Base-by-base conservation (phyloP, 2,113 vertebrate species). In the Eleginops maclovinus region DNA sequence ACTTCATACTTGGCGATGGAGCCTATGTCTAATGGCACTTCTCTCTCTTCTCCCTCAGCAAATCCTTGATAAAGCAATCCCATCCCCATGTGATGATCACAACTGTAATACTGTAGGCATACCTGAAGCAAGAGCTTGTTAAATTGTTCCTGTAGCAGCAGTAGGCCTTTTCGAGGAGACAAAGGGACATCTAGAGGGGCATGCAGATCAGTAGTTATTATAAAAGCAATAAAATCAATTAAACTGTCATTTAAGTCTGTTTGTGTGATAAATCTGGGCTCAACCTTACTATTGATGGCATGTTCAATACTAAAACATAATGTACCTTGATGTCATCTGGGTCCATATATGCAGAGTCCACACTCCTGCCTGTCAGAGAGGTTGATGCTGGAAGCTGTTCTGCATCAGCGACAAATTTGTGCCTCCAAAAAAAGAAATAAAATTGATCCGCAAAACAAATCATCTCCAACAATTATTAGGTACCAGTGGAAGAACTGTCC, bases 91-190 rank as follows among this genome's bases (percentile, higher is more conserved):
- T 68, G 36, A 26, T 36, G n/a, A 40, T 56, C 19, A 16, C 43
- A 4, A 54, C 9, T 53, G 15, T 5, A 36, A 50, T 47, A 9
- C 19, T 54, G 21, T 9, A 46, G 26, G 9, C 91, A 60, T 87
- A 93, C 91, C 47, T 91, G 75, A 93, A 92, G 67, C 76, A 88
- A 64, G 74, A 61, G 11, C 60, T 84, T 40, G 78, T 84, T 81
- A 90, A 46, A 44, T 44, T 72, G 9, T 49, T 88, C 74, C 64
- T 86, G 61, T 92, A 91, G 76, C 22, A 86, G n/a, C 26, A 56
- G 70, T 72, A 83, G 4, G 87, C 91, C 71, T 81, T 89, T 76
- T 93, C 88, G 11, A 83, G 58, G n/a, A 84, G 66, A 69, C 72
- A 36, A 16, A 74, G 75, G 14, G 43, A 50, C 15, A 44, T 41